Evolutionary conservation across 2,888 invertebrate genomes (phyloP).

Genomic region (Erebia palarica): DNA sequence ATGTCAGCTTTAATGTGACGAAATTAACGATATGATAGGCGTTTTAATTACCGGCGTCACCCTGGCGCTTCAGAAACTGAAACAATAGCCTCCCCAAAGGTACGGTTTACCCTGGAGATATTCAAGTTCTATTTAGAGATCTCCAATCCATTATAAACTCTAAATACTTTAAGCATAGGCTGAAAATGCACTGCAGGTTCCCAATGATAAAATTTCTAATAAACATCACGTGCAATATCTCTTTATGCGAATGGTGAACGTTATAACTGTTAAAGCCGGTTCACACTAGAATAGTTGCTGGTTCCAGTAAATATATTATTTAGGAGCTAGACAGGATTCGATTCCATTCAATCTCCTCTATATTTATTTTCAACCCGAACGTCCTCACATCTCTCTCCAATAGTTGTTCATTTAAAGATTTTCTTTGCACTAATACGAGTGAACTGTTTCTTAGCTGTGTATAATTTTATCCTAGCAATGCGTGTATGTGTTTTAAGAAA

Average conservation of each 20-base stretch:
- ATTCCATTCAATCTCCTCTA: not conserved
- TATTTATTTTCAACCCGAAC: not conserved
- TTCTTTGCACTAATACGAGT: no score
- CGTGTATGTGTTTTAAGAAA: no score
- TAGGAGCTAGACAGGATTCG: not conserved
- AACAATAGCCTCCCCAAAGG: constrained; percentile 17
- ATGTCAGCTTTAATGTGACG: not conserved
- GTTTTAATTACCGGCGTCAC: constrained; percentile 12
- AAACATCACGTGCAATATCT: constrained; percentile 30
- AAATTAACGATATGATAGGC: not conserved
- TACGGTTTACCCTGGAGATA: constrained; percentile 14
- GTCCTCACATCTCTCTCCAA: no score
- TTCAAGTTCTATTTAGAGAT: constrained; percentile 5
- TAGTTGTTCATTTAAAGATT: no score
- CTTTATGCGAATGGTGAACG: constrained; percentile 23
- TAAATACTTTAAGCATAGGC: not conserved
- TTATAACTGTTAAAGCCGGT: not conserved
- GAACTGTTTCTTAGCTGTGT: no score
- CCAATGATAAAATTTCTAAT: constrained; percentile 12
- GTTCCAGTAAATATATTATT: not conserved
- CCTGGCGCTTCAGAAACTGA: constrained; percentile 19
- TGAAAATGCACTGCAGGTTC: not conserved
- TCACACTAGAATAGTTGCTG: not conserved
- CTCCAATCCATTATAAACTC: not conserved
- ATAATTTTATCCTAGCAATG: no score